Evolutionary conservation across 2,113 vertebrate genomes (phyloP), one percentile per base, ranked within the genome.

Genomic region (Vulpes vulpes): DNA sequence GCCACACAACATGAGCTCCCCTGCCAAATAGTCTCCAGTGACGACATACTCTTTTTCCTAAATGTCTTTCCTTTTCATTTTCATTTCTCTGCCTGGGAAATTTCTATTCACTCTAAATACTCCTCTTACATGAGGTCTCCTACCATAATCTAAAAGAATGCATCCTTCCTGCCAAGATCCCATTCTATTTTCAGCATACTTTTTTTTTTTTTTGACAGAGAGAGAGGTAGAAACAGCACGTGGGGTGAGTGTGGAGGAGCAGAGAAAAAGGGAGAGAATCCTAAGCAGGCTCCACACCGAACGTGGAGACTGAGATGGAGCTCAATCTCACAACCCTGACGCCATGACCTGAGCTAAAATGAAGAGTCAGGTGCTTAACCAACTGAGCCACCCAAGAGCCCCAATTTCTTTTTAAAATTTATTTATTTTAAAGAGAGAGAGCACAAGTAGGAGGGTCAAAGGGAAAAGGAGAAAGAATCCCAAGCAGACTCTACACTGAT

Each of bases 1-100:
- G 1, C 38, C 16, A 8, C 27, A 8, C 16, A 22, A 4, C 16
- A 8, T 5, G 30, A 4, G 3, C 8, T 60, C 19, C 35, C 11
- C 12, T 30, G 9, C 30, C 27, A 43, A 6, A 49, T 51, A 4
- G 3, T 51, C 53, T 60, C 23, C 53, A 43, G 7, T 73, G 11
- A 38, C 14, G 71, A 32, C 4, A 80, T 49, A 2, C 30, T 79
- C 49, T 85, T 69, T 76, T 87, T 38, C 14, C 38, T 78, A 55
- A 78, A 51, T 51, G 15, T 10, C 12, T 30, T 79, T 88, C 35
- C 53, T 92, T 76, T 12, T 27, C 55, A 35, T 94, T 84, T 53
- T 65, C 38, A 30, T 88, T 85, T 62, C 32, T 73, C 11, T 65
- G 30, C 27, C 15, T 35, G n/a, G 35, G n/a, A 78, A 82, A 65